Evolutionary conservation across 2,797 vertebrate genomes (phyloP).

Genomic region (Poecilia gillii): DNA sequence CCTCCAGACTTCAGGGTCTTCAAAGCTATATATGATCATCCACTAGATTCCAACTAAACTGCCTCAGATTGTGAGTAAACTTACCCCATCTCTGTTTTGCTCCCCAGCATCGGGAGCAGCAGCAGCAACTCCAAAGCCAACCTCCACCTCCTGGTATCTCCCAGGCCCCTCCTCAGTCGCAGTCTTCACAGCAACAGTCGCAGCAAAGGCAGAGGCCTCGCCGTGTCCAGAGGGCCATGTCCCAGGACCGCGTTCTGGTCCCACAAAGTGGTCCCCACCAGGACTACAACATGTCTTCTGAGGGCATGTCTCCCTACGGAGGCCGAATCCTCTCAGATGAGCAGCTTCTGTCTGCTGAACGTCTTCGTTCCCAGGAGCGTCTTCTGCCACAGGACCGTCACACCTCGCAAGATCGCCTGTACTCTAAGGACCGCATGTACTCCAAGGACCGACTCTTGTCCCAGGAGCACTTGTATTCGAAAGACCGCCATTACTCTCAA

Average conservation of each 20-base stretch:
- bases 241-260: constrained; percentile 95
- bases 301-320: constrained; percentile 85
- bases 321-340: constrained; percentile 95
- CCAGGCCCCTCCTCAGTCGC: constrained; percentile 68
- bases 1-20: constrained; percentile 27
- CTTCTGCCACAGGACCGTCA: constrained; percentile 94
- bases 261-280: constrained; percentile 83
- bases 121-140: constrained; percentile 66
- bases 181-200: constrained; percentile 81
- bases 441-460: constrained; percentile 91
- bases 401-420: constrained; percentile 89
- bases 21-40: constrained; percentile 12
- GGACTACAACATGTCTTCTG: constrained; percentile 86
- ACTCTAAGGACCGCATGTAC: constrained; percentile 90
- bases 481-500: constrained; percentile 82
- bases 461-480: constrained; percentile 84
- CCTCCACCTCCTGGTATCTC: constrained; percentile 64
- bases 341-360: constrained; percentile 94
- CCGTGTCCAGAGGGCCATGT: constrained; percentile 96
- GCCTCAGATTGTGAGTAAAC: constrained; percentile 40
- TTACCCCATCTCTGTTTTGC: constrained; percentile 47
- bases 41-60: constrained; percentile 13
- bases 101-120: constrained; percentile 74
- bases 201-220: constrained; percentile 89
- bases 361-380: constrained; percentile 95